Conservation (phyloP, 1,140 invertebrate species). For the Trichogramma pretiosum region DNA sequence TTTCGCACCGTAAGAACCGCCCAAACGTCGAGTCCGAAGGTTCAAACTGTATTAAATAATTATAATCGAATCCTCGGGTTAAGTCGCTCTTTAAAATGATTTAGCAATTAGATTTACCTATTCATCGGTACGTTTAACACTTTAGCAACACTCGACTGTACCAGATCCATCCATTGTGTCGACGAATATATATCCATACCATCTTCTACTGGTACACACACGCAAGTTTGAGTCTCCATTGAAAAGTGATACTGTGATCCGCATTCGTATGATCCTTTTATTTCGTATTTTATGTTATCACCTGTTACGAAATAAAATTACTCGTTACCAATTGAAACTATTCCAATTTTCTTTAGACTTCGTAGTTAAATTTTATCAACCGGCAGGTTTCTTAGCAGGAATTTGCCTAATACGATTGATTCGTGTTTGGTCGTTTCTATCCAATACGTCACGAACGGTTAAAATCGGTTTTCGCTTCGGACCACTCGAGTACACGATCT, state of each 20-base stretch:
- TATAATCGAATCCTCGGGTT: background rate
- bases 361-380: no score
- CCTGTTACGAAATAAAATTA: slow-evolving; percentile 13
- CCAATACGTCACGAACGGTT: slow-evolving; percentile 53
- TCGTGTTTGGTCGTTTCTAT: slow-evolving; percentile 34
- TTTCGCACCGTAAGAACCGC: slow-evolving; percentile 66
- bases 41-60: slow-evolving; percentile 45
- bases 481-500: slow-evolving; percentile 52
- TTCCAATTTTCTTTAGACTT: background rate
- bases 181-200: slow-evolving; percentile 56
- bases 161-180: slow-evolving; percentile 57
- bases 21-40: slow-evolving; percentile 55
- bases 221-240: slow-evolving; percentile 59
- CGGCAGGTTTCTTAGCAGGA: slow-evolving; percentile 9
- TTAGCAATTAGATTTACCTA: slow-evolving; percentile 23
- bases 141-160: slow-evolving; percentile 53
- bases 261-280: slow-evolving; percentile 45
- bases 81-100: background rate
- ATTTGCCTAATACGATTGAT: slow-evolving; percentile 26
- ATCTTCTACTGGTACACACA: slow-evolving; percentile 57
- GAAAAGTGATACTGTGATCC: slow-evolving; percentile 55
- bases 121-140: slow-evolving; percentile 46
- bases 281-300: slow-evolving; percentile 30
- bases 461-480: slow-evolving; percentile 47
- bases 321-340: background rate